Base-by-base conservation (phyloP, 2,113 vertebrate genomes). In the Axis porcinus region DNA sequence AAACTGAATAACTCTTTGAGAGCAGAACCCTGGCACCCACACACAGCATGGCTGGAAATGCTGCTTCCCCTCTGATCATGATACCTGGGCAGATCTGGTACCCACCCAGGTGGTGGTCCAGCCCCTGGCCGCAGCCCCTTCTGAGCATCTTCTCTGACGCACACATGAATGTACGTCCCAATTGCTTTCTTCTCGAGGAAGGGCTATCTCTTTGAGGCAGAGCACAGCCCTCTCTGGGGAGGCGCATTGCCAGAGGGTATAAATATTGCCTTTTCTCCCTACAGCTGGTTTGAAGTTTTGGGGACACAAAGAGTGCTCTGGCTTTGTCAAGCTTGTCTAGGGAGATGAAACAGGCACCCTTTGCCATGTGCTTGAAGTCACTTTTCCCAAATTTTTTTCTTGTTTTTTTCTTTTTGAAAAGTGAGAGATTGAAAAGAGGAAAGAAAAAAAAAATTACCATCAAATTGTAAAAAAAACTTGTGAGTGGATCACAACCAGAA, bases 51-150 rank as follows among this genome's bases (percentile, higher is more conserved):
- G 45, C 4, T 28, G 58, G 58, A 81, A 14, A 52, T 1, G 52
- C 36, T 21, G 21, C 17, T 9, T 30, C 13, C 2, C 2, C 40
- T 13, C 19, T 10, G 43, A 15, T 4, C 1, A 33, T 8, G 21
- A 64, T 19, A 21, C 3, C 2, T 2, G 7, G 21, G 50, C 16
- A n/a, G 16, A 40, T 15, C 2, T 0, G 4, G 40, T 8, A 11
- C 47, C 30, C 12, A 70, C 21, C 2, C 16, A 1, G 21, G 33
- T 0, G 8, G 12, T 57, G 5, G 52, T 19, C 19, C 21, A n/a
- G 45, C 45, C 74, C 7, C 19, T 62, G 47, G 54, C 8, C 58
- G 50, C 28, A 10, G 52, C 40, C 25, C 3, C 10, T 54, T 45
- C 45, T 79, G 50, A 81, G 55, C 4, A 23, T 13, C 8, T 40